Evolutionary conservation across 2,113 vertebrate genomes (phyloP).

Genomic region (Salvelinus alpinus): DNA sequence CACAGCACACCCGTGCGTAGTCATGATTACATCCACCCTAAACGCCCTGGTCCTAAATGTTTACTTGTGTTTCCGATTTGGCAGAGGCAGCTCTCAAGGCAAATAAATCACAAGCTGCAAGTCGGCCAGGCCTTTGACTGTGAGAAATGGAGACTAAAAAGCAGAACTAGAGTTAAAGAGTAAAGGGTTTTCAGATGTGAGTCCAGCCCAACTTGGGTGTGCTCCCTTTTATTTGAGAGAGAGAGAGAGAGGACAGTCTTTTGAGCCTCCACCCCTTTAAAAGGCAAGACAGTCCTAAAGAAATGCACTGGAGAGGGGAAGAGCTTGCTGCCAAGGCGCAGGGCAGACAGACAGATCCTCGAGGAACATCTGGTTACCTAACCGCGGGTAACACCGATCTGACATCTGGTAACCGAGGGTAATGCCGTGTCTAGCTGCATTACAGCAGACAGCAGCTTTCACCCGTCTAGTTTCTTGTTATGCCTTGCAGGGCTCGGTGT

Average conservation of each 20-base stretch:
- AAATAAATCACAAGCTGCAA: constrained; percentile 80
- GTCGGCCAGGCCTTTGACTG: constrained; percentile 69
- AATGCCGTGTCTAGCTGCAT: constrained; percentile 56
- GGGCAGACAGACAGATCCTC: constrained; percentile 64
- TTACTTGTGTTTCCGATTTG: constrained; percentile 81
- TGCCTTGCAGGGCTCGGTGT: constrained; percentile 61
- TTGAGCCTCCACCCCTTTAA: constrained; percentile 74
- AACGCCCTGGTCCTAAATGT: constrained; percentile 72
- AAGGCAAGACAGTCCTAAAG: constrained; percentile 60
- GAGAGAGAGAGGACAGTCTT: constrained; percentile 65
- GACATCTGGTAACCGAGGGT: constrained; percentile 74
- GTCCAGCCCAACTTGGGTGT: constrained; percentile 75
- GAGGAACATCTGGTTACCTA: constrained; percentile 74
- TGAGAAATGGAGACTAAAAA: constrained; percentile 76
- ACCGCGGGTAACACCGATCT: constrained; percentile 68
- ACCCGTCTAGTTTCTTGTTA: constrained; percentile 73
- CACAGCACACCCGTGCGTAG: constrained; percentile 54
- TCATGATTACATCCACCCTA: constrained; percentile 64
- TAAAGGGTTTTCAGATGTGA: constrained; percentile 78
- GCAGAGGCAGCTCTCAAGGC: constrained; percentile 71
- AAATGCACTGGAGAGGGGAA: constrained; percentile 56
- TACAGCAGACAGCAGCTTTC: too few relatives aligned
- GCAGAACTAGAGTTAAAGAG: constrained; percentile 73
- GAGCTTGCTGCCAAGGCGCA: constrained; percentile 60
- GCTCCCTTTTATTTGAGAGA: constrained; percentile 75